Base-by-base conservation (phyloP, 1,140 invertebrate species). In the Meloidogyne floridensis region DNA sequence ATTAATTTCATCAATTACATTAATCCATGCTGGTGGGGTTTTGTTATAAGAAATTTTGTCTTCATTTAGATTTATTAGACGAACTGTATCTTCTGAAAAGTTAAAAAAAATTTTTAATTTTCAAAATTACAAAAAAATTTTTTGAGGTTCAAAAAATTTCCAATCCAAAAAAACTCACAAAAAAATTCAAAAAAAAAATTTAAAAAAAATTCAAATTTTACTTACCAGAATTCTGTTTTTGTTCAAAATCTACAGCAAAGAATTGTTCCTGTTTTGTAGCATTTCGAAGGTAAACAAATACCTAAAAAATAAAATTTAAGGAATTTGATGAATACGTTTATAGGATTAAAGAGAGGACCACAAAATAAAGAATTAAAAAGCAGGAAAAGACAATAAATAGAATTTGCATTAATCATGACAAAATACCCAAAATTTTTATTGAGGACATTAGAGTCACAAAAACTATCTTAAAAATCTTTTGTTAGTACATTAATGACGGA, bases 1-100 rank as follows among this genome's bases (percentile, higher is more conserved):
- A 32, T 85, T 81, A 80, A 86, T 78, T 76, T 86, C 85, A 65
- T 86, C 85, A 32, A 87, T 53, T 32, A 86, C 77, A 76, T 86
- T 87, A 4, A 86, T 86, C 85, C 85, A 86, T 13, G 71, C 20
- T 51, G 85, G 85, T 1, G 84, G 85, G 10, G 32, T 81, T 53
- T 77, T 86, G 20, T 56, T 42, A 51, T 32, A 74, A 5, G 74
- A 82, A 56, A 80, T 65, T 69, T 84, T 80, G 7, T 85, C 85
- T 18, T 78, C 81, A 43, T 86, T 78, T 15, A 83, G 47, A 18
- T 74, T 75, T 2, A 86, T 79, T 56, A 86, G 42, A 65, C 74
- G 20, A 42, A 86, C 73, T 59, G 53, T 86, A 20, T 86, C 84
- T 53, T 86, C 84, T 84, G 20, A 72, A 73, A 69, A 11, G 43